These are phyloP conservation scores for Mormyrops boulengeri DNA, from an alignment of 2,797 vertebrate genomes.

Conservation along the genomic window DNA sequence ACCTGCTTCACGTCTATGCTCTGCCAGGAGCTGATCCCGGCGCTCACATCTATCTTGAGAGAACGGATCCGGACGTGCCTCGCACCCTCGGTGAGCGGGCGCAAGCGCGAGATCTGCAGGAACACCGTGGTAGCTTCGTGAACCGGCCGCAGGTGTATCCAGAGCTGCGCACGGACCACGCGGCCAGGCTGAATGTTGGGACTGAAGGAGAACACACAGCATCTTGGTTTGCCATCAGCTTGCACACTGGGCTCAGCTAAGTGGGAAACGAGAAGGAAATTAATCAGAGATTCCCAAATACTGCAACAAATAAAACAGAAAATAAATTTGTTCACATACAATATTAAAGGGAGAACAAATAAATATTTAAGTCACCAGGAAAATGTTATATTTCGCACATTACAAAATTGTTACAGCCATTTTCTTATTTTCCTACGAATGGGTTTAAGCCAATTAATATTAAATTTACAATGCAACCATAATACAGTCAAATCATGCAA, in stretches of 20 bases:
- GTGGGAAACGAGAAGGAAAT: constrained; percentile 30
- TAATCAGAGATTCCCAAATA: background rate
- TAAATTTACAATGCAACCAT: background rate
- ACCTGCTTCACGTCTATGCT: constrained; percentile 97
- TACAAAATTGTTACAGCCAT: background rate
- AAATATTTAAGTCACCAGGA: background rate
- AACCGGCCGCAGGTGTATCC: constrained; percentile 85
- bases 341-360: background rate
- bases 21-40: constrained; percentile 87
- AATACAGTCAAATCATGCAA: background rate
- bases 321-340: background rate
- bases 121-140: constrained; percentile 82
- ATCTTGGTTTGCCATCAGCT: constrained; percentile 79
- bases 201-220: constrained; percentile 91
- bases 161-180: constrained; percentile 86
- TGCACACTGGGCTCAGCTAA: constrained; percentile 79
- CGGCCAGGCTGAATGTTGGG: constrained; percentile 86
- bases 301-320: background rate
- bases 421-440: background rate
- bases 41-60: constrained; percentile 88
- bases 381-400: background rate
- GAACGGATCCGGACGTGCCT: constrained; percentile 88
- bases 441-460: background rate
- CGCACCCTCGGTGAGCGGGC: constrained; percentile 78
- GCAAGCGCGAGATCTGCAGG: constrained; percentile 92